phyloP scores from a whole-genome alignment of 2,797 vertebrate species.

The Cirrhinus mrigala region DNA sequence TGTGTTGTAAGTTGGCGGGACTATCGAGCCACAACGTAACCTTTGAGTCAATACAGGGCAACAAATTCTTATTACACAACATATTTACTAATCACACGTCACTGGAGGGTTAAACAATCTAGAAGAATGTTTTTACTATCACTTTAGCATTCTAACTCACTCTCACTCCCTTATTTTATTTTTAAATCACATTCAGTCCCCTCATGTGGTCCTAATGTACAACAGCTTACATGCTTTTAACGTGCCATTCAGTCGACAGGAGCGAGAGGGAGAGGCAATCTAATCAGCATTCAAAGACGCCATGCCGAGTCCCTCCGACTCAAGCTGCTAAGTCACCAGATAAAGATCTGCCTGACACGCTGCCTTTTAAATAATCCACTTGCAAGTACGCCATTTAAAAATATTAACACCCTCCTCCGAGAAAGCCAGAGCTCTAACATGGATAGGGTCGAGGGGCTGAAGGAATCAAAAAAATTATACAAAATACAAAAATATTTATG shows the following conservation, averaged over 20 bases:
- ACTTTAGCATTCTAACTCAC: background rate
- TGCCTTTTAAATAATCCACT: constrained; percentile 79
- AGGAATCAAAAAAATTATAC: constrained; percentile 17
- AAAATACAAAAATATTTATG: too few relatives aligned
- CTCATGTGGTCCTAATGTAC: constrained; percentile 11
- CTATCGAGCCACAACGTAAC: background rate
- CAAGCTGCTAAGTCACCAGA: constrained; percentile 72
- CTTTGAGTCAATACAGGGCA: constrained; percentile 25
- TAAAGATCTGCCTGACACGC: constrained; percentile 74
- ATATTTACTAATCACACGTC: background rate
- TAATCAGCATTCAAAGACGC: constrained; percentile 76
- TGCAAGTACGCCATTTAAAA: constrained; percentile 72
- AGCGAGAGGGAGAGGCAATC: constrained; percentile 50
- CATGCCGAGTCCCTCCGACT: constrained; percentile 66
- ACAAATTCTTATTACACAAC: constrained; percentile 26
- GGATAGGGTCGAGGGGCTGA: constrained; percentile 25
- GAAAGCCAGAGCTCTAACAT: constrained; percentile 62
- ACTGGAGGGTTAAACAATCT: constrained; percentile 11
- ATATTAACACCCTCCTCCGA: constrained; percentile 67
- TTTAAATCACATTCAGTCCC: background rate
- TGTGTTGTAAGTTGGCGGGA: constrained; percentile 11
- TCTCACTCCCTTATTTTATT: background rate
- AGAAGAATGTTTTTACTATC: background rate
- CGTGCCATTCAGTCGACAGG: background rate
- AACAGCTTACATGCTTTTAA: constrained; percentile 8